Base-by-base conservation (phyloP, 2,888 invertebrate species). In the Cremastinae sp. region DNA sequence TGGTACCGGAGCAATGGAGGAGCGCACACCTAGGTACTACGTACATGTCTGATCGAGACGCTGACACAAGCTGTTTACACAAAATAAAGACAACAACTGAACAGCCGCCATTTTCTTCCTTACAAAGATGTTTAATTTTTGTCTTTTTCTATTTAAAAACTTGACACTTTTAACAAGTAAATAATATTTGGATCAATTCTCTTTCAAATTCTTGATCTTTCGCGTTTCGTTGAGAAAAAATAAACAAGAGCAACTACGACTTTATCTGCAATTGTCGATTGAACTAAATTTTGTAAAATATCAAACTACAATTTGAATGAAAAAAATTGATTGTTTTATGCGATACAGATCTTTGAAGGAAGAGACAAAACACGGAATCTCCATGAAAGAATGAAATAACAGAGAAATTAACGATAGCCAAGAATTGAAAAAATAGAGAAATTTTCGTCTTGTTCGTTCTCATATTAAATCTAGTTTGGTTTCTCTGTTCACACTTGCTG, bases 41-140 rank as follows among this genome's bases (percentile, higher is more conserved):
- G 85, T 84, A 85, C 88, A 87, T 87, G 88, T 87, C 88, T 87
- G 87, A 88, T 88, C 86, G 87, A 86, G 86, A 87, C 86, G 87
- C 84, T 88, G 88, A 87, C 86, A 87, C 87, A 88, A 85, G 88
- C 88, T 88, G 88, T 88, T 88, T 87, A 88, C 88, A 88, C 86
- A 88, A 88, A 88, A 88, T 88, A 88, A 88, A 88, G 86, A 87
- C 87, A 88, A 88, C 88, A 88, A 88, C 88, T 88, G 85, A 88
- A 88, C 88, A 87, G 86, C 87, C 87, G 87, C 86, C 86, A 85
- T 85, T 84, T 59, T 66, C n/a, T 59, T 36, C 45, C 58, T 53
- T 49, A 18, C 22, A 22, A 5, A 28, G 28, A 12, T 64, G 49
- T 56, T 16, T 51, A 10, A 45, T 14, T 36, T 53, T 53, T 51